Evolutionary conservation across 2,797 vertebrate genomes (phyloP).

Genomic region (Manis javanica): DNA sequence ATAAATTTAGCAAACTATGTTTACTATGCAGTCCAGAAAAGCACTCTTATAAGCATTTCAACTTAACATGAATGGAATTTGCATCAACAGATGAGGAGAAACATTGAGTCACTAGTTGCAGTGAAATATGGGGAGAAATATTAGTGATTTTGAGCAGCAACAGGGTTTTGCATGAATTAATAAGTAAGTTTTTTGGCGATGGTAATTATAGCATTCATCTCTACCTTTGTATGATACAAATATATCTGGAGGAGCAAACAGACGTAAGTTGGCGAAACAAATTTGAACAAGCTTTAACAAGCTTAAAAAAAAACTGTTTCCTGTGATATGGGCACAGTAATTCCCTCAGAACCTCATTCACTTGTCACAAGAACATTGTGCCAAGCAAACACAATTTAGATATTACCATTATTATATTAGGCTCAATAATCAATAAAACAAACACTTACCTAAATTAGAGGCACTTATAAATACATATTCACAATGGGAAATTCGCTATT

Average conservation of each 20-base stretch:
- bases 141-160: slow-evolving; percentile 17
- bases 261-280: slow-evolving; percentile 14
- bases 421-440: slow-evolving; percentile 59
- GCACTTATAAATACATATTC: slow-evolving; percentile 49
- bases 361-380: neutral
- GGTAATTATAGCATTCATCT: slow-evolving; percentile 19
- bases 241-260: slow-evolving; percentile 40
- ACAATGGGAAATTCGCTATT: slow-evolving; percentile 62
- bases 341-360: neutral
- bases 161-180: slow-evolving; percentile 43
- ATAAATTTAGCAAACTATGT: neutral
- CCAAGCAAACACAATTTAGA: slow-evolving; percentile 35
- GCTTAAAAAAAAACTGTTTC: slow-evolving; percentile 17
- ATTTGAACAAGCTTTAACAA: neutral
- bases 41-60: slow-evolving; percentile 16
- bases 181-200: slow-evolving; percentile 11
- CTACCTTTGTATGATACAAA: slow-evolving; percentile 21
- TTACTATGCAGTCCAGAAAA: slow-evolving; percentile 31
- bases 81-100: neutral
- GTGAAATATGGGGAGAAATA: neutral
- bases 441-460: slow-evolving; percentile 38
- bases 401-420: slow-evolving; percentile 51
- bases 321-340: neutral
- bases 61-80: slow-evolving; percentile 54
- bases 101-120: neutral